phyloP scores from a whole-genome alignment of 2,888 invertebrate genomes.

The Cepaea hortensis region DNA sequence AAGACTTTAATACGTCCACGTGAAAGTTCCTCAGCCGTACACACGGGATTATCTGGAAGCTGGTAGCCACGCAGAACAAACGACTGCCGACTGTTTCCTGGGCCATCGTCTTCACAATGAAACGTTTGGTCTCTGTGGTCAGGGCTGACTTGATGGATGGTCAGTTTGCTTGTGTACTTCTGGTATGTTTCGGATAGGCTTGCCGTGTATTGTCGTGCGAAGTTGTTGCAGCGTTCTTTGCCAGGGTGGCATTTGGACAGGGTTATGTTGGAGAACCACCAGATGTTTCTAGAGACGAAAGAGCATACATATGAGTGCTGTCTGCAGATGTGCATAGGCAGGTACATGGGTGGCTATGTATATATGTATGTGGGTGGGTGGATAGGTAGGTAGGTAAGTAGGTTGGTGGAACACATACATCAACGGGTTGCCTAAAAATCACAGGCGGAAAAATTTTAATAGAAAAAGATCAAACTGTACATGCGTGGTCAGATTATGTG shows the following conservation, averaged over 20 bases:
- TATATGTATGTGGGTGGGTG: no score
- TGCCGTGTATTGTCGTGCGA: background rate
- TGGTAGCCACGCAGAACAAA: background rate
- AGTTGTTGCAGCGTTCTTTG: background rate
- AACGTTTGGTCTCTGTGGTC: background rate
- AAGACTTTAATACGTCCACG: constrained; percentile 1
- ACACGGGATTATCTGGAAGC: constrained; percentile 1
- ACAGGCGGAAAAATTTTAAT: no score
- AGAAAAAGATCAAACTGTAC: no score
- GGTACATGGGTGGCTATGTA: no score
- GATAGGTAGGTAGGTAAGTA: no score
- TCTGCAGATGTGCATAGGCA: no score
- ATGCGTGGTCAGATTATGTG: no score
- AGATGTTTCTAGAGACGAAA: constrained; percentile 2
- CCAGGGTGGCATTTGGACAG: constrained; percentile 8
- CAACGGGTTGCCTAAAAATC: no score
- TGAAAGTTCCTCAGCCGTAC: background rate
- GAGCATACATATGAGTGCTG: background rate
- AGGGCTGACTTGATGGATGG: background rate
- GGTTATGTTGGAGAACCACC: background rate
- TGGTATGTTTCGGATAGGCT: background rate
- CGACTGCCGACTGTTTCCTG: background rate
- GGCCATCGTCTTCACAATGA: constrained; percentile 1
- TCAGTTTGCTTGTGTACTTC: constrained; percentile 15
- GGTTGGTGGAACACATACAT: no score